A percentile compares a stretch with the other conserved stretches of the same genome.
These are phyloP conservation scores for Coleophora flavipennella DNA, from an alignment of 2,888 invertebrate genomes.

Conservation along the genomic window DNA sequence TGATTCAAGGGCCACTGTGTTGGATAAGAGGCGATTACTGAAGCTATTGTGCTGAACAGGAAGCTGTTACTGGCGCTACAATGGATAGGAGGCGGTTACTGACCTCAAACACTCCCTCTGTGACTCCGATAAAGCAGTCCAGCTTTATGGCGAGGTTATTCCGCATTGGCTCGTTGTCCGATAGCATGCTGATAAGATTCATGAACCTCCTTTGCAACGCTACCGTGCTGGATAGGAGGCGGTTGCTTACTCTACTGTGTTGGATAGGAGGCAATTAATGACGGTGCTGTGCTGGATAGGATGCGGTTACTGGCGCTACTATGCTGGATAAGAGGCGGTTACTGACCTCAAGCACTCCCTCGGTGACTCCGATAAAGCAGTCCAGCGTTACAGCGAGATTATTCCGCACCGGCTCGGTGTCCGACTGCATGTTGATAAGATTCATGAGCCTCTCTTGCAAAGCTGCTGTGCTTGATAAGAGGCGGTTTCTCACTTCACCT, in stretches of 20 bases:
- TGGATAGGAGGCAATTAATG: no score
- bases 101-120: conserved; percentile 73
- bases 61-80: no score
- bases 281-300: no score
- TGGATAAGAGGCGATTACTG: no score
- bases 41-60: no score
- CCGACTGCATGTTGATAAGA: conserved; percentile 75
- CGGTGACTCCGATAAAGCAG: conserved; percentile 80
- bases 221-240: conserved; percentile 48
- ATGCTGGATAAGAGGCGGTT: neutral
- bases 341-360: conserved; percentile 68
- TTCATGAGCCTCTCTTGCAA: conserved; percentile 63
- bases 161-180: conserved; percentile 63
- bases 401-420: conserved; percentile 55
- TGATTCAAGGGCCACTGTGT: conserved; percentile 60
- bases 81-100: no score
- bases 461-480: conserved; percentile 48
- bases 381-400: conserved; percentile 83
- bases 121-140: conserved; percentile 82
- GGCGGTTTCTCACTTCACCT: conserved; percentile 57
- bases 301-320: no score
- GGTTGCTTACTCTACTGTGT: conserved; percentile 47
- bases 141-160: conserved; percentile 79
- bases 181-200: conserved; percentile 75
- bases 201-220: conserved; percentile 57